Conservation (phyloP, 2,888 invertebrate genomes). For the Helobdella robusta region DNA sequence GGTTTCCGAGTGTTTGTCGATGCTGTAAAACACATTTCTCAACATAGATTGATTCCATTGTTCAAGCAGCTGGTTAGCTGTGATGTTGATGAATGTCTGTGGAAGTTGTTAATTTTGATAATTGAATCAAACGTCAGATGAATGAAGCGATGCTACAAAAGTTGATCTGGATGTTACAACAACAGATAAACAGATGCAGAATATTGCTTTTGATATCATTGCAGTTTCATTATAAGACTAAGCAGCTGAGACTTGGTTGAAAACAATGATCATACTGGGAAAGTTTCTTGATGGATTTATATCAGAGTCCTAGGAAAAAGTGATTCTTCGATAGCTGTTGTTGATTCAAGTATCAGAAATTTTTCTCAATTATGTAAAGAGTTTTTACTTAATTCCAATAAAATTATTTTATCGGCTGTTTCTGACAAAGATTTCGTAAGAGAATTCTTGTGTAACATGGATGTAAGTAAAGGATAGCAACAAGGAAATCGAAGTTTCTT, state of each 20-base stretch:
- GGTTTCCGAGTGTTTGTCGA: slow-evolving; percentile 75
- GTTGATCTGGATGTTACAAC: background rate
- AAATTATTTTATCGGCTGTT: background rate
- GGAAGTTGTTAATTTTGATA: slow-evolving; percentile 44
- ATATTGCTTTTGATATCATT: background rate
- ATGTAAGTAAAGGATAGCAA: background rate
- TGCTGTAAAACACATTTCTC: slow-evolving; percentile 80
- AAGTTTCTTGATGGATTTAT: slow-evolving; percentile 11
- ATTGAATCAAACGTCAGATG: slow-evolving; percentile 47
- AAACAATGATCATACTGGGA: background rate
- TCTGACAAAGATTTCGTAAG: background rate
- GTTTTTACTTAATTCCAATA: background rate
- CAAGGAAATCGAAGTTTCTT: background rate
- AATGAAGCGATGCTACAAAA: slow-evolving; percentile 23
- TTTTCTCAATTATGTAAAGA: background rate
- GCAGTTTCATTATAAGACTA: background rate
- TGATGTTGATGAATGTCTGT: slow-evolving; percentile 41
- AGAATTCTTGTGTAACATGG: background rate
- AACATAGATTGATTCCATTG: slow-evolving; percentile 73
- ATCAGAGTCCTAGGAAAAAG: background rate
- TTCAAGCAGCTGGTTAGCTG: slow-evolving; percentile 68
- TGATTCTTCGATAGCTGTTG: background rate
- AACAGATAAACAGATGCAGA: slow-evolving; percentile 8
- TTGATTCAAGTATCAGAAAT: background rate
- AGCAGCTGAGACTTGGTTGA: background rate